Conservation (phyloP, 2,888 invertebrate genomes). For the Prenolepis imparis region DNA sequence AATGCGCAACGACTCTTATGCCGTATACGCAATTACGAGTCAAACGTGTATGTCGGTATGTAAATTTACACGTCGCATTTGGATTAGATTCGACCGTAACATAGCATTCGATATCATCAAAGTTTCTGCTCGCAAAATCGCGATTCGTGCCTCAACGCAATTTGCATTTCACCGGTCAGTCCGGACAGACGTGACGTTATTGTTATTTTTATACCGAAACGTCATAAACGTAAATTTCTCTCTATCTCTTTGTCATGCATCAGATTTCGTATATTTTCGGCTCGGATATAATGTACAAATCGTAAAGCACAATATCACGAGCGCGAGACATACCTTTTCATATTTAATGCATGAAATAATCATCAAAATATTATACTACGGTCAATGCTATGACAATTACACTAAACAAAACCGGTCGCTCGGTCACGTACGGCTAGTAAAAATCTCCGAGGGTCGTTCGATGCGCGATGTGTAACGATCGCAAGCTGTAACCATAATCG, state of each 20-base stretch:
- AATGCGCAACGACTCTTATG: neutral
- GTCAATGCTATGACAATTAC: neutral
- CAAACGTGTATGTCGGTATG: too few relatives aligned
- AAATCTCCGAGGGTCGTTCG: neutral
- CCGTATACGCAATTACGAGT: neutral
- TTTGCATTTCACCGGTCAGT: conserved; percentile 35
- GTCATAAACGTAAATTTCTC: conserved; percentile 22
- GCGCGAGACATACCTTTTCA: neutral
- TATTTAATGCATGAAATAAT: neutral
- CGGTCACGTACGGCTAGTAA: conserved; percentile 10
- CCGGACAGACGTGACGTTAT: conserved; percentile 8
- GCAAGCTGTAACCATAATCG: neutral
- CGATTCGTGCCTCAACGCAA: conserved; percentile 27
- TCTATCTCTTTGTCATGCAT: neutral
- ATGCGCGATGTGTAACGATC: neutral
- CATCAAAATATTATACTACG: neutral
- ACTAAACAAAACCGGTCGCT: conserved; percentile 1
- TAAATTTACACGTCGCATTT: neutral
- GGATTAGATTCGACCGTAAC: conserved; percentile 22
- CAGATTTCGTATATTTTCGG: conserved; percentile 15
- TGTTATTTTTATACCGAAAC: conserved; percentile 4
- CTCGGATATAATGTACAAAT: neutral
- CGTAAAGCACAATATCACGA: conserved; percentile 2
- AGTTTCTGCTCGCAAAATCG: conserved; percentile 13
- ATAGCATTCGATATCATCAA: conserved; percentile 17